These are phyloP conservation scores for Nebria brevicollis DNA, from an alignment of 2,888 invertebrate species.

Conservation along the genomic window DNA sequence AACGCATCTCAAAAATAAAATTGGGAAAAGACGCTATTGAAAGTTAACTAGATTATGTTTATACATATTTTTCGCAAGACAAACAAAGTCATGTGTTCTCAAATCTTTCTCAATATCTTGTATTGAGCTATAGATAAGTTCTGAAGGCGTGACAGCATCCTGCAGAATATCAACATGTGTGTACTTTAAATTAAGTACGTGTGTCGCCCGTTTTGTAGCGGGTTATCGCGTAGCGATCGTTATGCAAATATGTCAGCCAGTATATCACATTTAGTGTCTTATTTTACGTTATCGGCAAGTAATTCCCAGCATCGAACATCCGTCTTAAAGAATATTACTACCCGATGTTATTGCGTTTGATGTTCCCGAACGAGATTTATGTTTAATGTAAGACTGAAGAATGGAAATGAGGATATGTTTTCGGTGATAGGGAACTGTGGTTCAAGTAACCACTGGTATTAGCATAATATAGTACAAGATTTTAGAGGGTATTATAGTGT, in stretches of 20 bases:
- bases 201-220: conserved; percentile 27
- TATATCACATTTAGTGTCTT: conserved; percentile 61
- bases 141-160: background rate
- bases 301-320: conserved; percentile 56
- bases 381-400: conserved; percentile 54
- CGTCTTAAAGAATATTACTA: conserved; percentile 54
- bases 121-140: background rate
- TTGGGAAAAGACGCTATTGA: too few relatives aligned
- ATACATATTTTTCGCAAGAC: too few relatives aligned
- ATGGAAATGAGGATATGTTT: conserved; percentile 16
- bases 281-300: conserved; percentile 57
- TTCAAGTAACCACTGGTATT: conserved; percentile 15
- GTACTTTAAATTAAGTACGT: conserved; percentile 46
- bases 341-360: conserved; percentile 56
- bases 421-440: conserved; percentile 10
- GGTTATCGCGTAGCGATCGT: conserved; percentile 25
- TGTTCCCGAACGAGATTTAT: conserved; percentile 57
- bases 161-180: conserved; percentile 36
- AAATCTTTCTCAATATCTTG: background rate
- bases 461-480: conserved; percentile 16
- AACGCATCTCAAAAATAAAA: too few relatives aligned
- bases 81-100: too few relatives aligned
- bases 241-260: conserved; percentile 43
- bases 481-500: conserved; percentile 38
- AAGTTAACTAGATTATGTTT: too few relatives aligned